Evolutionary conservation across 2,113 vertebrate genomes (phyloP), one percentile per base, ranked within the genome.

Genomic region (Urocitellus parryii): DNA sequence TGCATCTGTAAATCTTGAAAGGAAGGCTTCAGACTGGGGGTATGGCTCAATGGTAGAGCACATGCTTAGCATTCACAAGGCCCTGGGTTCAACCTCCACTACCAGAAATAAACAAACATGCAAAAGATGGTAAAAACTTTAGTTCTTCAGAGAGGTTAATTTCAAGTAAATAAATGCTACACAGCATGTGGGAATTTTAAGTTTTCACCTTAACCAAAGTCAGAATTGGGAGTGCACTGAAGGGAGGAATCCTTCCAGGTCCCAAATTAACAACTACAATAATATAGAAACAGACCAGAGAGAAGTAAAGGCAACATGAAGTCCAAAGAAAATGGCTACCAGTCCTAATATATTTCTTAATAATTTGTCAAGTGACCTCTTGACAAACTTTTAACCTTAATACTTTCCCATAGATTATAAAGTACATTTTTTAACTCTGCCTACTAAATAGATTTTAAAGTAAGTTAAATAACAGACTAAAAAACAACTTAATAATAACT

Each of bases 401-500:
- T 42, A 91, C 91, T n/a, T 82, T 92, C 37, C 67, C 37, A 63
- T 32, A 42, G 39, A 90, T 24, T 94, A 73, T n/a, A 22, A 83
- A 42, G 29, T 32, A 95, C 12, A 45, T 95, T 92, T 93, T 73
- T 68, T 80, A 14, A 74, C 29, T 83, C 18, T 61, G 22, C 45
- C 14, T 68, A 84, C 32, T 37, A 37, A 90, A 72, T 8, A 22
- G 8, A 12, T 4, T 12, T 96, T 81, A 22, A 63, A 56, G 42
- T 83, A 85, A 78, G 39, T 45, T 92, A 68, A 84, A 82, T 42
- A 42, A 61, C 18, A 39, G 9, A 67, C 76, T n/a, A 76, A 95
- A 94, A 83, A 22, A 97, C 79, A 16, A 74, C 4, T 63, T 93
- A 74, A 78, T 12, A 63, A 96, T 96, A 90, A 84, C 4, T 45